These are phyloP conservation scores for Oxycera nigricornis DNA, from an alignment of 2,888 invertebrate genomes.

Conservation along the genomic window DNA sequence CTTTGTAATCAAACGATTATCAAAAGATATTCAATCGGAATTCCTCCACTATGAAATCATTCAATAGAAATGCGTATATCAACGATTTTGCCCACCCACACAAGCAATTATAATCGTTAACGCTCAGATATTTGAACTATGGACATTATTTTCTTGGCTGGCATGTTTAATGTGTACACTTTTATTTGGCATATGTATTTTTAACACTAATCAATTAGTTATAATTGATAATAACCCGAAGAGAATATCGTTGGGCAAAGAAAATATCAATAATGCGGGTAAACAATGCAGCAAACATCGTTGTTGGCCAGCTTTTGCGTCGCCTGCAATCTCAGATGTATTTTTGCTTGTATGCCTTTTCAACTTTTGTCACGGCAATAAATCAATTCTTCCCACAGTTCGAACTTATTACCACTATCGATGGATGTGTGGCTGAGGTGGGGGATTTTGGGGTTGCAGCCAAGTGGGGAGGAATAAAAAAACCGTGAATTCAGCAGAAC, in stretches of 20 bases:
- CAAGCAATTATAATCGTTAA: constrained; percentile 13
- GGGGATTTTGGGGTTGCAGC: neutral
- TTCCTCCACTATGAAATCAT: constrained; percentile 18
- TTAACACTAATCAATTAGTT: constrained; percentile 16
- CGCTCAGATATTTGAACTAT: neutral
- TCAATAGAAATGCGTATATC: neutral
- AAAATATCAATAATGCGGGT: no score
- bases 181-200: constrained; percentile 18
- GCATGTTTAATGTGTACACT: neutral
- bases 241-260: neutral
- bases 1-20: no score
- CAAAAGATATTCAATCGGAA: no score
- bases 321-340: neutral
- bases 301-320: neutral
- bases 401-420: neutral
- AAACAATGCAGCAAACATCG: neutral
- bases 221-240: constrained; percentile 7
- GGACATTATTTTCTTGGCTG: neutral
- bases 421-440: neutral
- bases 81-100: constrained; percentile 12
- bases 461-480: neutral
- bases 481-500: neutral
- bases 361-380: constrained; percentile 33
- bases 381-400: constrained; percentile 32
- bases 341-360: neutral